Base-by-base conservation (phyloP, 2,113 vertebrate genomes). In the Corythaixoides concolor region DNA sequence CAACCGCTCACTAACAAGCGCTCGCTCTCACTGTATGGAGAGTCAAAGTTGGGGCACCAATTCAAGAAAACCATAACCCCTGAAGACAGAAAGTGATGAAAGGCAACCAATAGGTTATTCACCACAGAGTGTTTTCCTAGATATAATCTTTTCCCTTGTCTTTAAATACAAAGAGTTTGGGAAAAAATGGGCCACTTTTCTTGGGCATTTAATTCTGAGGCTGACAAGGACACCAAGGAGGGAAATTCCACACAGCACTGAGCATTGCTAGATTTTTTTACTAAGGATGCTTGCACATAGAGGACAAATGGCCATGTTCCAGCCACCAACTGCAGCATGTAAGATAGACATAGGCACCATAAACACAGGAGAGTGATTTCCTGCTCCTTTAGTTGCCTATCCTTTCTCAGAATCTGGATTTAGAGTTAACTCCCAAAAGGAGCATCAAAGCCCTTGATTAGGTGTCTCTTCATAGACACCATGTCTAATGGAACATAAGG, bases 131-230 rank as follows among this genome's bases (percentile, higher is more conserved):
- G 15, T 53, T 85, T 66, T 19, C 33, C 30, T 43, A 39, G 4
- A 11, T 56, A 18, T 63, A 16, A 4, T 7, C 4, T 67, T 15
- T 43, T 32, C 13, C 11, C 1, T 64, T 67, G 22, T 39, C 27
- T 74, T 55, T 32, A 87, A 55, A 59, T 13, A 30, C 3, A 32
- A 73, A 79, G 8, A 32, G 1, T 35, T 9, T n/a, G 5, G 37
- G 18, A 2, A 0, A n/a, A 37, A 66, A 81, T 1, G 4, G 15
- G 4, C 4, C 15, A 4, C 1, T 52, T 37, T 18, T 60, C 45
- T 45, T 3, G 10, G 26, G 27, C 4, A 14, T 74, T 58, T 55
- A 12, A 19, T 74, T 47, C 60, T 74, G 15, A 50, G 19, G 5
- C 14, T 86, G n/a, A 20, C 0, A 1, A 64, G 35, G 37, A 62